These are phyloP conservation scores for Asteroscopus sphinx DNA, from an alignment of 2,888 invertebrate species.

Conservation along the genomic window DNA sequence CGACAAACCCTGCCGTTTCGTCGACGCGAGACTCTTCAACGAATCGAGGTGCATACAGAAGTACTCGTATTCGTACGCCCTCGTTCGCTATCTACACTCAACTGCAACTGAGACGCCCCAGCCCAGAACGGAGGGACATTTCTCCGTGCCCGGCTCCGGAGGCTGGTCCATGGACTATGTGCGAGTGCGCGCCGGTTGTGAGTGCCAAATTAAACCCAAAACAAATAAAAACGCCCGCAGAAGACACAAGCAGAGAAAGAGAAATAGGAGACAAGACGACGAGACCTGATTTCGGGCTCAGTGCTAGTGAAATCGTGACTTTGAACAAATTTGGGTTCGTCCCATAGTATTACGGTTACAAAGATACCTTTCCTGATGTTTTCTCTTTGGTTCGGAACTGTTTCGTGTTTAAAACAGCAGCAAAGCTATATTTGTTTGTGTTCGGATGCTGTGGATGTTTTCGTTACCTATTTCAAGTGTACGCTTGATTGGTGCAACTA, in stretches of 20 bases:
- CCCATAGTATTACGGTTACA: constrained; percentile 72
- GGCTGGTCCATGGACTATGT: constrained; percentile 96
- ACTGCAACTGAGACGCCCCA: constrained; percentile 80
- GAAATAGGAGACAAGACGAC: constrained; percentile 76
- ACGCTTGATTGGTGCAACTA: constrained; percentile 50
- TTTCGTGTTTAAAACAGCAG: constrained; percentile 45
- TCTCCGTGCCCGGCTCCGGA: constrained; percentile 87
- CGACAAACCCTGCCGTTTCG: constrained; percentile 93
- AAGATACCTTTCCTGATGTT: constrained; percentile 57
- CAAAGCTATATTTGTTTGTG: constrained; percentile 52
- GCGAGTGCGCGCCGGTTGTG: constrained; percentile 94
- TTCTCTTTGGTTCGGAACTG: constrained; percentile 43
- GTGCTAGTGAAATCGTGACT: constrained; percentile 75
- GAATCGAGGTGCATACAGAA: constrained; percentile 95
- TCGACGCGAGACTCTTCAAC: constrained; percentile 92
- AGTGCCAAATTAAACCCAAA: constrained; percentile 93
- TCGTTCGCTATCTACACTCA: constrained; percentile 91
- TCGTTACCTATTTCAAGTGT: constrained; percentile 55
- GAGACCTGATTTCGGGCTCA: constrained; percentile 76
- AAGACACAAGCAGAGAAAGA: constrained; percentile 78
- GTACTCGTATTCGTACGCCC: constrained; percentile 95
- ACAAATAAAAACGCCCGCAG: constrained; percentile 85
- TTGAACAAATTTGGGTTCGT: constrained; percentile 75
- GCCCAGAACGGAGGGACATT: constrained; percentile 78
- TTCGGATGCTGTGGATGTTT: constrained; percentile 45